Percentiles rank a stretch among this genome's conserved stretches.
phyloP scores from a whole-genome alignment of 2,797 vertebrate species.

The Apodemus agrarius region DNA sequence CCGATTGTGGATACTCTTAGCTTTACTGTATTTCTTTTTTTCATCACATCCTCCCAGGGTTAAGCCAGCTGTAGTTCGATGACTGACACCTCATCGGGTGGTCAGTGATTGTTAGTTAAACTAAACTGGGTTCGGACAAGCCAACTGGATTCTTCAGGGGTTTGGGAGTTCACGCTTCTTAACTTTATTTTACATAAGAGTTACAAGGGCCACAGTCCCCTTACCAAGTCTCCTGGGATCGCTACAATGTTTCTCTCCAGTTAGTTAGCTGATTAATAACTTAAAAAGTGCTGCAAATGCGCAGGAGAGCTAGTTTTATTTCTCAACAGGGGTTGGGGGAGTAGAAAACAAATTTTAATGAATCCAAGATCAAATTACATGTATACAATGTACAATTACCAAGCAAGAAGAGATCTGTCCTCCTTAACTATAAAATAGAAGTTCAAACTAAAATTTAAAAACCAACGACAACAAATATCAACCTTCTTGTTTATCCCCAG shows the following conservation, averaged over 20 bases:
- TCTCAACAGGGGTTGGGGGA: neutral
- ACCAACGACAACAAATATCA: neutral
- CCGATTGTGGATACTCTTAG: neutral
- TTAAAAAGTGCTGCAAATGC: neutral
- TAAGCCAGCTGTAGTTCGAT: neutral
- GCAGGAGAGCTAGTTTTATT: neutral
- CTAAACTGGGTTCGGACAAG: neutral
- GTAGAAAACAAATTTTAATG: slow-evolving; percentile 27
- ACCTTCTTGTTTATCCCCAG: neutral
- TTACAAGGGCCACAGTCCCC: neutral
- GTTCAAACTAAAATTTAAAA: neutral
- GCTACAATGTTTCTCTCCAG: neutral
- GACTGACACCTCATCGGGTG: neutral
- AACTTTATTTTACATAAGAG: neutral
- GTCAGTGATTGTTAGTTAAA: slow-evolving; percentile 14
- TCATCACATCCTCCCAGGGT: neutral
- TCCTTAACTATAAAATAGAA: slow-evolving; percentile 23
- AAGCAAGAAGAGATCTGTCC: neutral
- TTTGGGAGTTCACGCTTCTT: slow-evolving; percentile 10
- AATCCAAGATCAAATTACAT: slow-evolving; percentile 15
- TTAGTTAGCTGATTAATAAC: neutral
- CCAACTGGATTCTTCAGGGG: neutral
- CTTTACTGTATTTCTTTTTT: neutral
- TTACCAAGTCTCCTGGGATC: neutral
- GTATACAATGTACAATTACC: neutral